Base-by-base conservation (phyloP, 2,888 invertebrate species). In the Vannuccia rotundouncinata region DNA sequence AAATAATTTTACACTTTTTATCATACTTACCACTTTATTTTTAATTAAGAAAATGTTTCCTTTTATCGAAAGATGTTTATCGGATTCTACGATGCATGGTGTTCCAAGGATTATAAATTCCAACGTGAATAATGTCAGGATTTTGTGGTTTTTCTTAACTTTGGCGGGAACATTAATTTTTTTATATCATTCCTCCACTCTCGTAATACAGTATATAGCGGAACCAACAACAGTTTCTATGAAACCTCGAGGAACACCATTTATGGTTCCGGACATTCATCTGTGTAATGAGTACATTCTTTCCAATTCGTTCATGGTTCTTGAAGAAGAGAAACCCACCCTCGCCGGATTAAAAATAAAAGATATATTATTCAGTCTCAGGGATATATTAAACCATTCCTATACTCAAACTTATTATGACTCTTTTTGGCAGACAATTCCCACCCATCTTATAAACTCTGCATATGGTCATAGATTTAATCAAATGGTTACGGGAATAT, bases 51-150 rank as follows among this genome's bases (percentile, higher is more conserved):
- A 66, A 66, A 66, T 66, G 66, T 22, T 66, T 22, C 66, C 66
- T 27, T 66, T 66, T 22, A 5, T 66, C 2, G 66, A 66, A 22
- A 17, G 66, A 66, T 66, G 66, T 66, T 22, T 66, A 27, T 17
- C 22, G 25, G 66, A 66, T 66, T 66, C 66, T 2, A 66, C 66
- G 2, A 66, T 66, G 66, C 66, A 66, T 66, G 66, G 66, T n/a
- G 25, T 66, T 66, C 66, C 66, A 5, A 17, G 66, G 2, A 66
- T 66, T 17, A 17, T 66, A 17, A 66, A 66, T 22, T 17, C 66
- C 17, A 5, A 22, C 25, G 22, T 22, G 2, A 66, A 66, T 22
- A 66, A 5, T 27, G 66, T 66, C 5, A 17, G 66, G 25, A 66
- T 66, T 13, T 66, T 66, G 66, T 66, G 66, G 66, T 66, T 66